Base-by-base conservation (phyloP, 1,140 invertebrate genomes). In the Drosophila bocki region DNA sequence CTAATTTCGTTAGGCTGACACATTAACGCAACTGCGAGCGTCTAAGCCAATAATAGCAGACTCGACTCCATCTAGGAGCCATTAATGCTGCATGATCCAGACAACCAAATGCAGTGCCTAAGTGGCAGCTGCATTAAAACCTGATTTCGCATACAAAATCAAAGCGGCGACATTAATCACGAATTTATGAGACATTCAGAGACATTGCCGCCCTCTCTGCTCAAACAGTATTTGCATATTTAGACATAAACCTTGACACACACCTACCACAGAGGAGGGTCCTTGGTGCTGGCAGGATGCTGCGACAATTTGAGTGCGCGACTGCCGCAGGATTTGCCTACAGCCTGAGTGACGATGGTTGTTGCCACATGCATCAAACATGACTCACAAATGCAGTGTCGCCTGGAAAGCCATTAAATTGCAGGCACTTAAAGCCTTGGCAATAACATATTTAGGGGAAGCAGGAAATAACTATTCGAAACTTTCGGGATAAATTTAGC, bases 1-100 rank as follows among this genome's bases (percentile, higher is more conserved):
- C 82, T 86, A 88, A 86, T 83, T 86, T 83, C 45, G 76, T 86
- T 86, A 88, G 67, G 82, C 80, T 69, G 81, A 72, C 63, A 82
- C 79, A 86, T 86, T 86, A 86, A 74, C 70, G 84, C 65, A 54
- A 58, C 77, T 22, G 53, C 12, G 29, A 26, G 41, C 42, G 72
- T 67, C 80, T 82, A 82, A 82, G 75, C 80, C 80, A 78, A 82
- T 82, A 64, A 83, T 65, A 61, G 47, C 47, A 35, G 47, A 17
- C 17, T 19, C 42, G 47, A 15, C 37, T 33, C 42, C 67, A 45
- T 72, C 53, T 44, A 42, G 35, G 11, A 45, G 58, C 74, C 72
- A 76, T 76, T 76, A 76, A 67, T 67, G 74, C 72, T 76, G 72
- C 74, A 76, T 76, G 72, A 76, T 76, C 72, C 33, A 76, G 74